phyloP scores from a whole-genome alignment of 2,888 invertebrate genomes.

The Ectropis crepuscularia region DNA sequence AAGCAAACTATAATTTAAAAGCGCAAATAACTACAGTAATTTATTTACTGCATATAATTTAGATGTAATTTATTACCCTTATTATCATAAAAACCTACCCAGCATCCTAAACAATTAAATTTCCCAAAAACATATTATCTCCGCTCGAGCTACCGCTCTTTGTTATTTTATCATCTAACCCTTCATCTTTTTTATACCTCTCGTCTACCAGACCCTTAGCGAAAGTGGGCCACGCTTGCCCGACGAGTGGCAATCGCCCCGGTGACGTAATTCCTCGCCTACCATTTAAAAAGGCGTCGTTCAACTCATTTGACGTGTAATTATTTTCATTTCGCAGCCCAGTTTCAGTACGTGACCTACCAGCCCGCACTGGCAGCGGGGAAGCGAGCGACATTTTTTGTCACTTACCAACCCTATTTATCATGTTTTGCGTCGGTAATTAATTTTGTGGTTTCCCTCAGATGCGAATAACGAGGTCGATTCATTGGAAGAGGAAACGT shows the following conservation, averaged over 20 bases:
- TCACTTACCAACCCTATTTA: slow-evolving; percentile 61
- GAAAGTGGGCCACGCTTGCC: slow-evolving; percentile 19
- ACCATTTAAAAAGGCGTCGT: slow-evolving; percentile 72
- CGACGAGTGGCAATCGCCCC: slow-evolving; percentile 55
- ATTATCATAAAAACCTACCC: too few relatives aligned
- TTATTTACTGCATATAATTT: background rate
- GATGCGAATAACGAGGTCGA: slow-evolving; percentile 40
- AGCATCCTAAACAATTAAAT: too few relatives aligned
- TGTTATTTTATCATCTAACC: background rate
- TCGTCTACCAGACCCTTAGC: slow-evolving; percentile 7
- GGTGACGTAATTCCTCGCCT: slow-evolving; percentile 52
- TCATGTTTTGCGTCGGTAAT: slow-evolving; percentile 60
- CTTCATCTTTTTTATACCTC: slow-evolving; percentile 2
- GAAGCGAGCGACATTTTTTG: slow-evolving; percentile 55
- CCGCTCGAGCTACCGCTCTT: background rate
- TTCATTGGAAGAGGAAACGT: slow-evolving; percentile 27
- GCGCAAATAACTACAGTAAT: background rate
- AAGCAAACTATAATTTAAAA: too few relatives aligned
- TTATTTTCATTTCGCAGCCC: slow-evolving; percentile 71
- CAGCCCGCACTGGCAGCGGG: slow-evolving; percentile 36
- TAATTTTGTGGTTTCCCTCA: slow-evolving; percentile 56
- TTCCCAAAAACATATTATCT: background rate
- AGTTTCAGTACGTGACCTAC: slow-evolving; percentile 60
- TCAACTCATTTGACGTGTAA: slow-evolving; percentile 75
- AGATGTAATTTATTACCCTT: too few relatives aligned